phyloP scores from a whole-genome alignment of 53 echinoderm and acorn worm genomes.

The Pentamera pediparva region DNA sequence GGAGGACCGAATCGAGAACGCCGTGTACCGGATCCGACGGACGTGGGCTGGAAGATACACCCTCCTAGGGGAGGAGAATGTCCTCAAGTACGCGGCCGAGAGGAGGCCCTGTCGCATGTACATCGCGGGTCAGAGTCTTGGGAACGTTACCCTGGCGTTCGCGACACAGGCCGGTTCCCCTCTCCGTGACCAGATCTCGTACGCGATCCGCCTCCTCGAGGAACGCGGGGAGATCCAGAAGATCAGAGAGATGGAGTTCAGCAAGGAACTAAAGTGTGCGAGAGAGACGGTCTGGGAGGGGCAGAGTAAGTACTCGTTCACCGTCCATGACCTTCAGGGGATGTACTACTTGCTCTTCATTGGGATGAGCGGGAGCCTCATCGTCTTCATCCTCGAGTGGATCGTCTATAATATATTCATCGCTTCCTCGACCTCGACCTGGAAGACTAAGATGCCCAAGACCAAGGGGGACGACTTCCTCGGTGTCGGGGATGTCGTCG shows the following conservation, averaged over 20 bases:
- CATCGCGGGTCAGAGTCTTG: constrained; percentile 62
- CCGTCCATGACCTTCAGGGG: constrained; percentile 71
- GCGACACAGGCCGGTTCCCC: constrained; percentile 89
- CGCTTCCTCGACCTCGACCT: constrained; percentile 9
- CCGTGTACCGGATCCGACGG: constrained; percentile 56
- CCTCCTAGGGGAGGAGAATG: constrained; percentile 62
- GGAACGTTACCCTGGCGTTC: constrained; percentile 72
- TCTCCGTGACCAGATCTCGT: constrained; percentile 86
- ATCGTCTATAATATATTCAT: constrained; percentile 14
- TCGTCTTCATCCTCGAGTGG: constrained; percentile 64
- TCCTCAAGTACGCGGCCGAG: constrained; percentile 76
- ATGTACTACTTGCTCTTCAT: constrained; percentile 76
- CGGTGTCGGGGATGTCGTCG: neutral
- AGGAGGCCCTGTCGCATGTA: constrained; percentile 76
- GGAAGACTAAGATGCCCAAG: constrained; percentile 15
- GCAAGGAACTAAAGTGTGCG: constrained; percentile 55
- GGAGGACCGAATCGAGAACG: constrained; percentile 63
- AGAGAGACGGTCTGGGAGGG: constrained; percentile 64
- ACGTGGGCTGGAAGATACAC: constrained; percentile 75
- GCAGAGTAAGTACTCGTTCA: constrained; percentile 72
- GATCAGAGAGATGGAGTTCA: constrained; percentile 46
- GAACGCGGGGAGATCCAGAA: constrained; percentile 37
- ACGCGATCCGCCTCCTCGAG: constrained; percentile 56
- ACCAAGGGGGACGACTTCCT: constrained; percentile 8
- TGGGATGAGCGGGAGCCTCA: constrained; percentile 66